Conservation (phyloP, 2,888 invertebrate species). For the Polymixis flavicincta region DNA sequence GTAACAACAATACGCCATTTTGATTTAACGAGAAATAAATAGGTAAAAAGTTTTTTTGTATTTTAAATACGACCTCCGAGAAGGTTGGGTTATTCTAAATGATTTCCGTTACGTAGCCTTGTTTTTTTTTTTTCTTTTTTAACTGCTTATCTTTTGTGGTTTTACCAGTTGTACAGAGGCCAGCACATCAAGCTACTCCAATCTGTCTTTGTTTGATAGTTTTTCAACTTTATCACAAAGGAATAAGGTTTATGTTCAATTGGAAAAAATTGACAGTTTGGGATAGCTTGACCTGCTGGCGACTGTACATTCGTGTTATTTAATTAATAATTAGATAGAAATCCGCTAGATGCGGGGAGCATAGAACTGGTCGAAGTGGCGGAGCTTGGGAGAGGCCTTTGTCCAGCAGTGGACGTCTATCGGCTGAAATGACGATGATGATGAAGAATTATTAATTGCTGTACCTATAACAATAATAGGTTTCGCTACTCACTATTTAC, state of each 20-base stretch:
- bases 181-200: no score
- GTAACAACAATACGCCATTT: slow-evolving; percentile 36
- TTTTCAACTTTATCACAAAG: no score
- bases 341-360: no score
- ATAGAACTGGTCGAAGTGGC: no score
- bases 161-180: background rate
- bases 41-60: background rate
- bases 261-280: no score
- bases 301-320: background rate
- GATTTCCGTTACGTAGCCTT: slow-evolving; percentile 29
- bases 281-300: no score
- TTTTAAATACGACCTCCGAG: slow-evolving; percentile 30
- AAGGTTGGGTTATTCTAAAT: slow-evolving; percentile 43
- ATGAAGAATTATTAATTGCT: background rate
- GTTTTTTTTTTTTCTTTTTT: background rate
- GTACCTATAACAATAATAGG: background rate
- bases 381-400: no score
- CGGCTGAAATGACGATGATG: no score
- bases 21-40: background rate
- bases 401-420: no score
- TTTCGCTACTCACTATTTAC: background rate
- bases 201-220: no score
- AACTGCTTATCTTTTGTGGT: background rate
- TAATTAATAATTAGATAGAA: background rate
- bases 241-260: no score